A percentile compares a stretch with the other conserved stretches of the same genome.
phyloP scores from a whole-genome alignment of 1,140 invertebrate species.

The Ganaspis sp. region DNA sequence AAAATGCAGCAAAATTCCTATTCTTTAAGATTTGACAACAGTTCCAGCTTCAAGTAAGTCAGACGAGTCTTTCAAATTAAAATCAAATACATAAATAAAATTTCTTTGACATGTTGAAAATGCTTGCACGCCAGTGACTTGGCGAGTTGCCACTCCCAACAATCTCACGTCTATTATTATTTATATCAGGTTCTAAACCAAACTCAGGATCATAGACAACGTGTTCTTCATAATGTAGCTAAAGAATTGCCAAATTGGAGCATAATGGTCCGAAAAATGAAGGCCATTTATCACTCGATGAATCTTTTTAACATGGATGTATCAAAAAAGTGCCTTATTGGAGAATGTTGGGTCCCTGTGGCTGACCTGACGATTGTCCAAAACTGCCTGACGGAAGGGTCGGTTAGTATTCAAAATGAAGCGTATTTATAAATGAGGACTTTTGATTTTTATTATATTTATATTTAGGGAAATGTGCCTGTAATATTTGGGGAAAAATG shows the following conservation, averaged over 20 bases:
- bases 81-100: neutral
- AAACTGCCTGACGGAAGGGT: conserved; percentile 92
- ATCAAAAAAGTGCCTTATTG: conserved; percentile 96
- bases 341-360: conserved; percentile 99
- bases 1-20: neutral
- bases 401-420: conserved; percentile 71
- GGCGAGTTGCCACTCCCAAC: neutral
- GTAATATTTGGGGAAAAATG: too few relatives aligned
- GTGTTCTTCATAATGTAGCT: conserved; percentile 91
- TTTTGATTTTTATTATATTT: too few relatives aligned
- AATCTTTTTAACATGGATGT: conserved; percentile 96
- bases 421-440: too few relatives aligned
- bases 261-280: conserved; percentile 95
- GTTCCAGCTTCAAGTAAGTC: conserved; percentile 10
- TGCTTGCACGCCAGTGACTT: neutral
- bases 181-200: conserved; percentile 84
- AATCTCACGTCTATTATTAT: conserved; percentile 3
- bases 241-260: conserved; percentile 96
- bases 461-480: too few relatives aligned
- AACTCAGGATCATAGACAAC: conserved; percentile 94
- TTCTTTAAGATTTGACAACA: conserved; percentile 19
- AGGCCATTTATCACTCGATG: conserved; percentile 91
- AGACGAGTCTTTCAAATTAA: neutral
- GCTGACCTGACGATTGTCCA: conserved; percentile 91
- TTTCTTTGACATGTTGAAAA: neutral